Conservation (phyloP, 2,888 invertebrate genomes). For the Bursaphelenchus okinawaensis region DNA sequence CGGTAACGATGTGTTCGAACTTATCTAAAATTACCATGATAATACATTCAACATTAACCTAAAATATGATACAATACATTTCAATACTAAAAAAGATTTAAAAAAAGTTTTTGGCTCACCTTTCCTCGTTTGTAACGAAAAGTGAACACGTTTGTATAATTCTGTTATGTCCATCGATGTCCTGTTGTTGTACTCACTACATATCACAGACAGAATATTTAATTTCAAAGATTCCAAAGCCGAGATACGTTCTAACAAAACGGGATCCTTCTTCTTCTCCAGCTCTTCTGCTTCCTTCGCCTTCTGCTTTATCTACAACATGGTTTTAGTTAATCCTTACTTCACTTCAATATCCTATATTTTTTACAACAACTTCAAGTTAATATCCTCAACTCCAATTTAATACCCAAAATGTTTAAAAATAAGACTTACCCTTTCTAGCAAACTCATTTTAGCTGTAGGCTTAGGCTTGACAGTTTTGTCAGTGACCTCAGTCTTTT, state of each 20-base stretch:
- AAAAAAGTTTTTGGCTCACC: no score
- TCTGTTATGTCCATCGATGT: background rate
- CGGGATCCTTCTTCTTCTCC: background rate
- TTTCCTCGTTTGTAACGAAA: background rate
- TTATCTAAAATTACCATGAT: background rate
- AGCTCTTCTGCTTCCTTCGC: background rate
- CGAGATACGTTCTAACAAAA: background rate
- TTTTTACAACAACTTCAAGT: no score
- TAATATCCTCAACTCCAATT: no score
- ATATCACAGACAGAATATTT: background rate
- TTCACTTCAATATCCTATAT: no score
- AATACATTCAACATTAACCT: no score
- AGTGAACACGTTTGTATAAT: background rate
- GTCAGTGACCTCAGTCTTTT: no score
- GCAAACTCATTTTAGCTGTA: background rate
- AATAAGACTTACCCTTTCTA: background rate
- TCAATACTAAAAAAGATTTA: no score
- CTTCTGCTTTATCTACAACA: background rate
- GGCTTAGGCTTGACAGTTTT: background rate
- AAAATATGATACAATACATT: no score
- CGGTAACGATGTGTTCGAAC: background rate
- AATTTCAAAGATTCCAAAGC: background rate
- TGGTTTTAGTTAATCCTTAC: background rate
- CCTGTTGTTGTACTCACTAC: background rate
- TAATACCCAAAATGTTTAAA: no score